Percentiles rank a stretch among this genome's conserved stretches.
Evolutionary conservation across 2,113 vertebrate species (phyloP).

Genomic region (Lampris megalopsis): DNA sequence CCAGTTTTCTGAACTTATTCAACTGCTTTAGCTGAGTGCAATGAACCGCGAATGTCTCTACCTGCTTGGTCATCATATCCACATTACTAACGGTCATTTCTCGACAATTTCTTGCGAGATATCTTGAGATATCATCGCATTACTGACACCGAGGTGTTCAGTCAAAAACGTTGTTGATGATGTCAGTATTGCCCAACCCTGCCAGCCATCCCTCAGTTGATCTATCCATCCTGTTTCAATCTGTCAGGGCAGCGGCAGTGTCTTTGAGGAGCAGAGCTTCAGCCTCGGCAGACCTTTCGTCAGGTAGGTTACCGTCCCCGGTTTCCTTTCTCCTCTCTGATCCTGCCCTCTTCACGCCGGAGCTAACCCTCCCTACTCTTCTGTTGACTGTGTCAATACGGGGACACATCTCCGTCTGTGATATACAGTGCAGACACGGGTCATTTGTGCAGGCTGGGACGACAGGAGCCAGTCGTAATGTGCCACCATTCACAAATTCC

Average conservation of each 20-base stretch:
- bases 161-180: too few relatives aligned
- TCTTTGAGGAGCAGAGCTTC: conserved; percentile 1
- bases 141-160: too few relatives aligned
- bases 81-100: too few relatives aligned
- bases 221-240: neutral
- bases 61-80: too few relatives aligned
- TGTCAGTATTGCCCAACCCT: too few relatives aligned
- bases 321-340: neutral
- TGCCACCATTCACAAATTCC: neutral
- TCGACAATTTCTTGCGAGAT: too few relatives aligned
- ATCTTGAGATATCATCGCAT: too few relatives aligned
- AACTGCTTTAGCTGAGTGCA: too few relatives aligned
- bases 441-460: too few relatives aligned
- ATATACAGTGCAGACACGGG: neutral
- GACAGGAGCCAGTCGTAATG: too few relatives aligned
- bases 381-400: neutral
- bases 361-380: neutral
- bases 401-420: neutral
- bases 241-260: neutral
- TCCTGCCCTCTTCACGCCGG: neutral
- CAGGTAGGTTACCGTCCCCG: conserved; percentile 11
- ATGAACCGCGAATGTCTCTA: too few relatives aligned
- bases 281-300: neutral
- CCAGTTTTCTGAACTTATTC: too few relatives aligned
- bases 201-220: neutral